These are phyloP conservation scores for Catamblyrhynchus diadema DNA, from an alignment of 2,797 vertebrate genomes.

Conservation along the genomic window DNA sequence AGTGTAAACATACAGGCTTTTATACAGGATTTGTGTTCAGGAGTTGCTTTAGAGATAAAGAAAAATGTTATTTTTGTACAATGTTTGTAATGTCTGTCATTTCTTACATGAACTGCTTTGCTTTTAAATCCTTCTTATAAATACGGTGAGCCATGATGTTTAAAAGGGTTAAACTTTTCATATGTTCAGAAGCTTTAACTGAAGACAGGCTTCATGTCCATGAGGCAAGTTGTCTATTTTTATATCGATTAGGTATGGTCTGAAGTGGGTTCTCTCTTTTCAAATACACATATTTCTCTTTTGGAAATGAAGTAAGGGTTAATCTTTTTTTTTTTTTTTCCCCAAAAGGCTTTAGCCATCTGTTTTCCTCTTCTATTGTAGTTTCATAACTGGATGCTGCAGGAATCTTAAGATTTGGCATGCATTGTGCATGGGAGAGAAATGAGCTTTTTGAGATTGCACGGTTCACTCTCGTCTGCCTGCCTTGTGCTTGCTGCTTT, in stretches of 20 bases:
- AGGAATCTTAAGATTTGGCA: conserved; percentile 49
- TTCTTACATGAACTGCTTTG: neutral
- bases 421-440: neutral
- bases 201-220: neutral
- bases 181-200: neutral
- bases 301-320: conserved; percentile 2
- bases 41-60: neutral
- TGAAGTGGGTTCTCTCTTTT: neutral
- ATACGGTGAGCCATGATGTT: neutral
- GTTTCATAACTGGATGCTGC: conserved; percentile 56
- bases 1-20: neutral
- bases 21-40: neutral
- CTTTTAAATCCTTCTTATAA: neutral
- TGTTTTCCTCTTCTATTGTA: conserved; percentile 42
- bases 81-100: neutral
- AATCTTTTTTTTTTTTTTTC: neutral
- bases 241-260: neutral
- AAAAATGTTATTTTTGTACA: neutral
- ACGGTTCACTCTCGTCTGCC: neutral
- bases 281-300: neutral
- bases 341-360: conserved; percentile 21
- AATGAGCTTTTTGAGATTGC: conserved; percentile 12
- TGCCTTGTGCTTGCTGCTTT: neutral
- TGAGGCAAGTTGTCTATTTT: neutral
- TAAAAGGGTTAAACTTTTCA: neutral